These are phyloP conservation scores for Anorthoa munda DNA, from an alignment of 2,888 invertebrate species.

Conservation along the genomic window DNA sequence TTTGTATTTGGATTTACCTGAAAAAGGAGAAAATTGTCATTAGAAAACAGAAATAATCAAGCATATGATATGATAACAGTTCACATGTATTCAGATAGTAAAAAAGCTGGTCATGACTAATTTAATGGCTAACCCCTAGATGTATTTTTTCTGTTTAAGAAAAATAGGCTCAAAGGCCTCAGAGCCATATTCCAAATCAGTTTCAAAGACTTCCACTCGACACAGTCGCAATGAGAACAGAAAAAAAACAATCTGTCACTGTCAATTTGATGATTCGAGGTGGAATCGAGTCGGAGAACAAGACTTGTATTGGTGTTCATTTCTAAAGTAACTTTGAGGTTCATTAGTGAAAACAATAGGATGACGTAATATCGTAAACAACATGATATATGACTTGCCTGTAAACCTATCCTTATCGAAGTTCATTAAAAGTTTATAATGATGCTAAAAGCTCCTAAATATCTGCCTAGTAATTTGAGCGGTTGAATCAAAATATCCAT, in stretches of 20 bases:
- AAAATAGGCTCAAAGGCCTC: too few relatives aligned
- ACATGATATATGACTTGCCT: not conserved
- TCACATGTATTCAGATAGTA: not conserved
- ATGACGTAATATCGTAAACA: slow-evolving; percentile 3
- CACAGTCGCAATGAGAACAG: too few relatives aligned
- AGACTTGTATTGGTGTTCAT: too few relatives aligned
- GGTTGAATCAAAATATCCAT: not conserved
- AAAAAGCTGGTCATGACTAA: too few relatives aligned
- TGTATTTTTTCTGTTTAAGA: too few relatives aligned
- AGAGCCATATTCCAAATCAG: too few relatives aligned
- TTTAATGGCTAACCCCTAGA: too few relatives aligned
- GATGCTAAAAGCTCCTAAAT: slow-evolving; percentile 45
- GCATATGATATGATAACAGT: not conserved
- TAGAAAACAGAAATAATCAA: not conserved
- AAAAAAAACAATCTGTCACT: too few relatives aligned
- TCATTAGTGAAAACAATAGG: not conserved
- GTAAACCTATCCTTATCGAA: slow-evolving; percentile 40
- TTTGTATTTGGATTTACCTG: slow-evolving; percentile 38
- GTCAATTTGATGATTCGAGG: too few relatives aligned
- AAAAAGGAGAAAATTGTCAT: slow-evolving; percentile 13
- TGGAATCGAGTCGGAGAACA: too few relatives aligned
- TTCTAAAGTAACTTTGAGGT: not conserved
- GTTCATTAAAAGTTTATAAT: slow-evolving; percentile 68
- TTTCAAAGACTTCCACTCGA: too few relatives aligned
- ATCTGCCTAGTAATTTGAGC: slow-evolving; percentile 22